A percentile compares a stretch with the other conserved stretches of the same genome.
Conservation (phyloP, 2,797 vertebrate genomes). For the Sebastes reedi region DNA sequence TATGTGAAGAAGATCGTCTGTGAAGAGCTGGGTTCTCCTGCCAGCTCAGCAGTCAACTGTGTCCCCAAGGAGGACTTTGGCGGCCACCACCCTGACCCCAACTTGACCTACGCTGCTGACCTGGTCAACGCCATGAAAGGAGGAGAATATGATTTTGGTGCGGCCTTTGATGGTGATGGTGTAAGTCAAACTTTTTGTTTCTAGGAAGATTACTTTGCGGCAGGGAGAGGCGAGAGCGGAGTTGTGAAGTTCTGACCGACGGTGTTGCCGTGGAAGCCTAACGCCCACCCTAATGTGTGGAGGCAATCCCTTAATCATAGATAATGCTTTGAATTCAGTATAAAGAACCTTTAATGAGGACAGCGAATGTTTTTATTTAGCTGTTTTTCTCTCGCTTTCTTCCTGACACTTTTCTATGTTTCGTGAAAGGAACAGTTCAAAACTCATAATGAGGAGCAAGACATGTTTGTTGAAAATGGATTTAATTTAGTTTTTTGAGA, state of each 20-base stretch:
- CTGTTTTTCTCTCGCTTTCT: background rate
- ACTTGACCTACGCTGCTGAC: conserved; percentile 95
- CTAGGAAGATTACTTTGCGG: background rate
- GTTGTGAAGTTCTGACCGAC: background rate
- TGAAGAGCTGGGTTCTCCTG: conserved; percentile 94
- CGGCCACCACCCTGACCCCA: conserved; percentile 98
- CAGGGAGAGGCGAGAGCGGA: background rate
- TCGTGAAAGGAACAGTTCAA: background rate
- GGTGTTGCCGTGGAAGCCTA: no score
- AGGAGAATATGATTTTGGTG: conserved; percentile 95
- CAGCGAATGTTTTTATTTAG: conserved; percentile 11
- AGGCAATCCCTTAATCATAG: no score
- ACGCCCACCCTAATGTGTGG: no score
- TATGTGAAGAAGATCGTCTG: conserved; percentile 98
- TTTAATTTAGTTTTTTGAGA: background rate
- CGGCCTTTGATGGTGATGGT: conserved; percentile 98
- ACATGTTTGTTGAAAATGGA: background rate
- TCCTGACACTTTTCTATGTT: background rate
- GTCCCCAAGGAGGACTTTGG: conserved; percentile 95
- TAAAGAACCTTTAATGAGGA: background rate
- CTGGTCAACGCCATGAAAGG: conserved; percentile 95
- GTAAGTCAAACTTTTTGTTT: conserved; percentile 72
- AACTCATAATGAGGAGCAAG: background rate
- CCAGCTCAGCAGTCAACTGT: conserved; percentile 94
- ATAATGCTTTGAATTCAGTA: no score